A percentile compares a stretch with the other conserved stretches of the same genome.
These are phyloP conservation scores for Cinclus cinclus DNA, from an alignment of 2,113 vertebrate species.

Conservation along the genomic window DNA sequence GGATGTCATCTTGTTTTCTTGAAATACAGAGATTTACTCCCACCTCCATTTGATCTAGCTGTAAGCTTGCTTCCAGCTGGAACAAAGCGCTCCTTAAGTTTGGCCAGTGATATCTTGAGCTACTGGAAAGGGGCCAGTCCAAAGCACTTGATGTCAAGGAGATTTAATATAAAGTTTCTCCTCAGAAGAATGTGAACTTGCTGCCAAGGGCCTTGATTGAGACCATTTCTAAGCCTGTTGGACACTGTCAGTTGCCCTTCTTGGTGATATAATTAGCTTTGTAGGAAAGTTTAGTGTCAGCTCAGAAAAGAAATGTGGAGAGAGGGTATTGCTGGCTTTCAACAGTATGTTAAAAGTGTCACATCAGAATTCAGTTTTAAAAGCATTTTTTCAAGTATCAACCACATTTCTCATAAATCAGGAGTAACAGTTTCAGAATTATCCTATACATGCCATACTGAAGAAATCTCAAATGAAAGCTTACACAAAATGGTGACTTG, in stretches of 20 bases:
- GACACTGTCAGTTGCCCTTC: conserved; percentile 51
- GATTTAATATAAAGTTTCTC: conserved; percentile 47
- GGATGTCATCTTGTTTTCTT: conserved; percentile 32
- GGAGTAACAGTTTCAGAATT: neutral
- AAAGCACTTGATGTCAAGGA: conserved; percentile 42
- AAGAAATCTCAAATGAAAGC: neutral
- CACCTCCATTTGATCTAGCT: conserved; percentile 22
- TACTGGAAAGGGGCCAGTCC: conserved; percentile 38
- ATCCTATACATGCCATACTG: neutral
- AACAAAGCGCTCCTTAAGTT: conserved; percentile 45
- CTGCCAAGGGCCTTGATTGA: conserved; percentile 49
- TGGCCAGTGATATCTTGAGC: conserved; percentile 23
- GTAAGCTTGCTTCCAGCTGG: conserved; percentile 26
- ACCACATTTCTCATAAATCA: conserved; percentile 12
- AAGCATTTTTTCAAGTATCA: conserved; percentile 36
- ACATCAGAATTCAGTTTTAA: conserved; percentile 14
- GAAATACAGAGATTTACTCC: conserved; percentile 34
- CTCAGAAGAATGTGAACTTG: conserved; percentile 32
- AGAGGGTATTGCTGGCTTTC: conserved; percentile 21
- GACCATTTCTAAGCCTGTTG: conserved; percentile 16
- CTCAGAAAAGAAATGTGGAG: conserved; percentile 13
- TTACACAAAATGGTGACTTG: neutral
- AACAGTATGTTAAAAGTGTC: neutral
- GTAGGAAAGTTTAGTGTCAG: conserved; percentile 29
- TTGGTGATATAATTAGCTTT: conserved; percentile 47